phyloP scores from a whole-genome alignment of 2,888 invertebrate species.

The Hetaerina titia region DNA sequence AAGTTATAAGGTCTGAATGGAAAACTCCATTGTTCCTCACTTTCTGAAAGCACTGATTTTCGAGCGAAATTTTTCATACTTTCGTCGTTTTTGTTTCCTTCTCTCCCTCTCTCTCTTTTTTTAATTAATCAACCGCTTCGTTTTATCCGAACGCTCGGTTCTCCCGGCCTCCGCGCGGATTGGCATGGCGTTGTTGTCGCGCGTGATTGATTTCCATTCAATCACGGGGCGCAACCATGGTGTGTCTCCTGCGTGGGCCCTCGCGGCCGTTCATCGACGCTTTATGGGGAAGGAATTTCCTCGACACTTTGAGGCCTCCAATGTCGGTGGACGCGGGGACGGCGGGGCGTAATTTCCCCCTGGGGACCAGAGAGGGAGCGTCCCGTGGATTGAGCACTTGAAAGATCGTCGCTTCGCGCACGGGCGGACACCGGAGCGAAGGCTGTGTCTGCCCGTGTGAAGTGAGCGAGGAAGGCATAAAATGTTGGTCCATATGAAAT shows the following conservation, averaged over 20 bases:
- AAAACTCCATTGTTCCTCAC: neutral
- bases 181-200: neutral
- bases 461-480: too few species aligned
- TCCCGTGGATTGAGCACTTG: too few species aligned
- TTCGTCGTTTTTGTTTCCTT: neutral
- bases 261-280: too few species aligned
- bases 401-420: too few species aligned
- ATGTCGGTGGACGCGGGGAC: neutral
- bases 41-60: slow-evolving; percentile 32
- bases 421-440: too few species aligned
- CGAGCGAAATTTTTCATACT: slow-evolving; percentile 27
- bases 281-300: too few species aligned
- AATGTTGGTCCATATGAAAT: too few species aligned
- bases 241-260: too few species aligned
- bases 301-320: too few species aligned
- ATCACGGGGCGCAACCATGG: neutral
- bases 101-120: neutral
- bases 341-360: too few species aligned
- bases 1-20: neutral
- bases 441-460: too few species aligned
- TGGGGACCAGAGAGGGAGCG: too few species aligned
- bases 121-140: neutral
- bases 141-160: neutral
- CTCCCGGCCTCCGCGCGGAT: neutral
- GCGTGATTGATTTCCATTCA: slow-evolving; percentile 7